Conservation (phyloP, 2,888 invertebrate genomes). For the Scotopteryx bipunctaria region DNA sequence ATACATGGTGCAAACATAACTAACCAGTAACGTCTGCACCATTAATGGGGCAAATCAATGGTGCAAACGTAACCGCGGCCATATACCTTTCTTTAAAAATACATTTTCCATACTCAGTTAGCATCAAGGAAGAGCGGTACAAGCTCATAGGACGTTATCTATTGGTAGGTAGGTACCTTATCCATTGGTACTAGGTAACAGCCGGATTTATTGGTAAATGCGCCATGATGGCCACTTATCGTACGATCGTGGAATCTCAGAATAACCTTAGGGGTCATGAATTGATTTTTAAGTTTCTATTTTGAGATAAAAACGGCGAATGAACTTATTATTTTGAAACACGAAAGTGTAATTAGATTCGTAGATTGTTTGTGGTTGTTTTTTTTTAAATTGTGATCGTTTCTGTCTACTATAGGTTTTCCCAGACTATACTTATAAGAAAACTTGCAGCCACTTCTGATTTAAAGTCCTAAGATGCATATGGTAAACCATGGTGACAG, state of each 20-base stretch:
- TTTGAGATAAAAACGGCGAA: conserved; percentile 42
- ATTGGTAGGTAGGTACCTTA: conserved; percentile 71
- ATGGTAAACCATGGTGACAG: too few species aligned
- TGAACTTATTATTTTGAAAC: conserved; percentile 19
- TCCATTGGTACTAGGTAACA: conserved; percentile 71
- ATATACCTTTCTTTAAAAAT: conserved; percentile 7
- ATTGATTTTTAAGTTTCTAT: conserved; percentile 78
- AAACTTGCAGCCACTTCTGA: too few species aligned
- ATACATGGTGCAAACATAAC: too few species aligned
- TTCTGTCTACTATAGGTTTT: too few species aligned
- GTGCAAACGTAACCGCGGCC: too few species aligned
- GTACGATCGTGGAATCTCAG: conserved; percentile 41
- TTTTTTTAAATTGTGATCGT: too few species aligned
- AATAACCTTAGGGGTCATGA: conserved; percentile 70
- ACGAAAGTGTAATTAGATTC: conserved; percentile 18
- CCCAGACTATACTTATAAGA: too few species aligned
- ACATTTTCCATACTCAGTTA: conserved; percentile 44
- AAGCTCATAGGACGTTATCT: conserved; percentile 69
- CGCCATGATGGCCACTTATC: conserved; percentile 67
- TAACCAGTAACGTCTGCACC: too few species aligned
- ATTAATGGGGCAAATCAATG: too few species aligned
- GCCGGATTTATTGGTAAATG: conserved; percentile 77
- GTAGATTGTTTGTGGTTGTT: conserved; percentile 2
- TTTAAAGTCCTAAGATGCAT: too few species aligned
- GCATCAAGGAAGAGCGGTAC: conserved; percentile 54